Base-by-base conservation (phyloP, 2,113 vertebrate genomes). In the Sinocyclocheilus anshuiensis region DNA sequence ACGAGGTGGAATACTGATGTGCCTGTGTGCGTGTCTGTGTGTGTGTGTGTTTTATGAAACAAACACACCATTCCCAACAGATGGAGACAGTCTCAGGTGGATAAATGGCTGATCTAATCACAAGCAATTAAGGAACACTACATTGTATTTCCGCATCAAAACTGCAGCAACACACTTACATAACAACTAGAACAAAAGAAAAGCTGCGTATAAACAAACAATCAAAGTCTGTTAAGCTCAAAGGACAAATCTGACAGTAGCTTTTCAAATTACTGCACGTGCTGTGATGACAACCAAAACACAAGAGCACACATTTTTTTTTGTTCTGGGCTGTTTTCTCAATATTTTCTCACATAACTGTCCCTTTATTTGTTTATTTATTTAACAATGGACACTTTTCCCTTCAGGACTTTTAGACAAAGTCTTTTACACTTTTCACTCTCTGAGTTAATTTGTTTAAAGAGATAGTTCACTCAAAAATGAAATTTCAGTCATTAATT, bases 51-150 rank as follows among this genome's bases (percentile, higher is more conserved):
- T 33, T 42, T 22, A 45, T 78, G 4, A 39, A 59, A 76, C 67
- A 76, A 80, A 50, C 36, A 75, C 36, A 45, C 29, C 29, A 77
- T 4, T 42, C 81, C 24, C 15, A 48, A n/a, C 79, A 79, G 86
- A 86, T 86, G 71, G 79, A 83, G 81, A 48, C 36, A 45, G 61
- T 33, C 79, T 82, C 42, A 61, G 33, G 78, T 87, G 87, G 24
- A 83, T 87, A 79, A 67, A 48, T 36, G n/a, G 65, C 79, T 74
- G 77, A 80, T 72, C 33, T 24, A 63, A 84, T 81, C 53, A 61
- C 48, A 75, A 26, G 33, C 81, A 42, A 45, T 61, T 77, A 86
- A 84, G 1, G 26, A 81, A 77, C 65, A 61, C 86, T 33, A 65
- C 67, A 71, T 77, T 63, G 80, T 26, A 42, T 39, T 81, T 80